Conservation (phyloP, 2,797 vertebrate species). For the Alauda arvensis region DNA sequence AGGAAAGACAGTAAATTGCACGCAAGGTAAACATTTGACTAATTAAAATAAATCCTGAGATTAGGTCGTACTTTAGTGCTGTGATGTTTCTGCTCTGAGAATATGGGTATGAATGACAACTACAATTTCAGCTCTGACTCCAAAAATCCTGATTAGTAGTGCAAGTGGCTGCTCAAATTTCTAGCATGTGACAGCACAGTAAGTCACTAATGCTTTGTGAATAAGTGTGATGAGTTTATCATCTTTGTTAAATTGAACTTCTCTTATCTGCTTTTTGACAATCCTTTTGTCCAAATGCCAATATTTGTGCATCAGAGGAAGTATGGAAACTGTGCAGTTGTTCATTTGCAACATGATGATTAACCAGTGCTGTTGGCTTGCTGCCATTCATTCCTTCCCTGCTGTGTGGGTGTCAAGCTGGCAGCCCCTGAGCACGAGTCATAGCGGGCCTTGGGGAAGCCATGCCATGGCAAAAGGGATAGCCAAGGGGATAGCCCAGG, state of each 20-base stretch:
- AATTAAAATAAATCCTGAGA: not conserved
- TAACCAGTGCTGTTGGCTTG: not conserved
- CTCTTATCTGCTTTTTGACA: not conserved
- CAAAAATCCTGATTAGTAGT: not conserved
- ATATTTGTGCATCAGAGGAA: not conserved
- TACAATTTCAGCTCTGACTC: not conserved
- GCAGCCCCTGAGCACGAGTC: not conserved
- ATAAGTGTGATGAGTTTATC: not conserved
- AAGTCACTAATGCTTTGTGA: not conserved
- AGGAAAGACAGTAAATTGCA: not conserved
- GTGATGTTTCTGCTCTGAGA: not conserved
- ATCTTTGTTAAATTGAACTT: not conserved
- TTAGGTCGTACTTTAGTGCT: not conserved
- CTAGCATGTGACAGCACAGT: not conserved
- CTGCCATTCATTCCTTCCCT: not conserved
- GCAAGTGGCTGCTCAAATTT: not conserved
- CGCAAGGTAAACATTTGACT: not conserved
- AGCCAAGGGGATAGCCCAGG: not conserved
- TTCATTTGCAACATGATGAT: not conserved
- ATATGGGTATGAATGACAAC: not conserved
- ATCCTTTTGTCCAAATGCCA: not conserved
- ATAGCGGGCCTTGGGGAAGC: accelerated
- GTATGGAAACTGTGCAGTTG: not conserved
- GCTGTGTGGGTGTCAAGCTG: not conserved
- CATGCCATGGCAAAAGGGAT: not conserved